These are phyloP conservation scores for Rhimphoctona megacephalus DNA, from an alignment of 2,888 invertebrate species.

Conservation along the genomic window DNA sequence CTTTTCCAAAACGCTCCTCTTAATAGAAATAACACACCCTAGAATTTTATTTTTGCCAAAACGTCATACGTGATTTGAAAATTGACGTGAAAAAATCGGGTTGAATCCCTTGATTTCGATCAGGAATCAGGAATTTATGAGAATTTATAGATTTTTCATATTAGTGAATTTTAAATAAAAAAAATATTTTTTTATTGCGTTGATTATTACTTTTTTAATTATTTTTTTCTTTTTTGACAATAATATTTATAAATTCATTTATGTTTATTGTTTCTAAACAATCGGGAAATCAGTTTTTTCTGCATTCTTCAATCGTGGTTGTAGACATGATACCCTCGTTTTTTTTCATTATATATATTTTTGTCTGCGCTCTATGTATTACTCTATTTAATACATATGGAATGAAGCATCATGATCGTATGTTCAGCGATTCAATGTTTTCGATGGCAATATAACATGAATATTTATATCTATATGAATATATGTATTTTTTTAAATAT, in stretches of 20 bases:
- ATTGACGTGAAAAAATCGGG: not conserved
- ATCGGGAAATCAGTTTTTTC: constrained; percentile 50
- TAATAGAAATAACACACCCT: not conserved
- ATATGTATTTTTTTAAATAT: constrained; percentile 16
- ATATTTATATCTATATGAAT: constrained; percentile 44
- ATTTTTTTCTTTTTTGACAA: not conserved
- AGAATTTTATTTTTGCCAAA: not conserved
- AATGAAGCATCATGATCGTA: constrained; percentile 79
- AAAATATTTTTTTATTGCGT: not conserved
- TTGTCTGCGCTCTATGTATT: constrained; percentile 68
- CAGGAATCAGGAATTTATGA: not conserved
- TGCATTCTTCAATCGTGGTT: constrained; percentile 65
- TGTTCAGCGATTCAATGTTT: constrained; percentile 73
- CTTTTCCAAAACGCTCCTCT: not conserved
- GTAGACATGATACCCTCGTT: constrained; percentile 60
- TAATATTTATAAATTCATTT: not conserved
- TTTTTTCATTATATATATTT: constrained; percentile 62
- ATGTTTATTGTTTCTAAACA: constrained; percentile 4
- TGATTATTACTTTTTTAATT: not conserved
- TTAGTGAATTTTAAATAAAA: not conserved
- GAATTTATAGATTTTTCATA: not conserved
- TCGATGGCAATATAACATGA: constrained; percentile 59
- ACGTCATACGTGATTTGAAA: not conserved
- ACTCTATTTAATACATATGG: constrained; percentile 74
- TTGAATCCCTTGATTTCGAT: not conserved